A percentile compares a stretch with the other conserved stretches of the same genome.
These are phyloP conservation scores for Linnaemya tessellans DNA, from an alignment of 2,888 invertebrate species.

Conservation along the genomic window DNA sequence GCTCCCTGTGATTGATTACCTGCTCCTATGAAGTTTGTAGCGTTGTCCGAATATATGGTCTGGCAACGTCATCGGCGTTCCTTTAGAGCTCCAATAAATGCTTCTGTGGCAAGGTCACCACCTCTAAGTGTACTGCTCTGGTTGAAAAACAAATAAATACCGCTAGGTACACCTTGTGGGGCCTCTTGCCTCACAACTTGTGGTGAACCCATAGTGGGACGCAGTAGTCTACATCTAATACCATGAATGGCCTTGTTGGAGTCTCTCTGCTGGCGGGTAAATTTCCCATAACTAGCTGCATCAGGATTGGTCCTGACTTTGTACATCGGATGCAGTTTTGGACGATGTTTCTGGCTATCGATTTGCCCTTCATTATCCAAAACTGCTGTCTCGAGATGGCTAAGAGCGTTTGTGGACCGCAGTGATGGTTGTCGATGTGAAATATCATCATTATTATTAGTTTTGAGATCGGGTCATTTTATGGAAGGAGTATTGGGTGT, in stretches of 20 bases:
- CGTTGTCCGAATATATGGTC: neutral
- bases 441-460: no score
- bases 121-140: no score
- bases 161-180: no score
- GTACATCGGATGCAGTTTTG: no score
- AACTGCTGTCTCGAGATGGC: neutral
- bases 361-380: neutral
- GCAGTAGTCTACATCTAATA: neutral
- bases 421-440: neutral
- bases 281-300: neutral
- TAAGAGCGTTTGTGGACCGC: constrained; percentile 5
- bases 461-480: no score
- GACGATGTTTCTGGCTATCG: neutral
- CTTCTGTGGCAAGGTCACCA: no score
- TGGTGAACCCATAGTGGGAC: no score
- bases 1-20: neutral
- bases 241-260: neutral
- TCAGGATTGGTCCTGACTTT: neutral
- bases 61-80: neutral
- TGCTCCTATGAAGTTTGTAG: constrained; percentile 23
- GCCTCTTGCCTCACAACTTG: no score
- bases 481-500: no score
- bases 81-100: no score
- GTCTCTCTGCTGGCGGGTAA: neutral
- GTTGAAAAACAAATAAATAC: no score